phyloP scores from a whole-genome alignment of 2,888 invertebrate species.

The Acanthosepion lycidas region DNA sequence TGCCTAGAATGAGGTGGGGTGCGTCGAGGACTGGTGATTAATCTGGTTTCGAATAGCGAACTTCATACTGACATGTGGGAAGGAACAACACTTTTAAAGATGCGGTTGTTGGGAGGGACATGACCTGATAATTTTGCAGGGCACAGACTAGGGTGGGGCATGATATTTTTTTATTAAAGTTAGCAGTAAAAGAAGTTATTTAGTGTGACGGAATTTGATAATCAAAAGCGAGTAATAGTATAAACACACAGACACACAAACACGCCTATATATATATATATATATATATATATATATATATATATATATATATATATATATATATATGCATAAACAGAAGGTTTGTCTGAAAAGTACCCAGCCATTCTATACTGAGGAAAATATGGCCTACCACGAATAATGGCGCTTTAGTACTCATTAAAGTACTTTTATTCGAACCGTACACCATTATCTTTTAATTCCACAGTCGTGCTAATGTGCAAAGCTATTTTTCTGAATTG shows the following conservation, averaged over 20 bases:
- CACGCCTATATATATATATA: too few species aligned
- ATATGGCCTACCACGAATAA: too few species aligned
- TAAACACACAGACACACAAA: too few species aligned
- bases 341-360: too few species aligned
- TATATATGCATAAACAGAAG: background rate
- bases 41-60: background rate
- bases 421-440: too few species aligned
- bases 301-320: background rate
- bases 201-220: slow-evolving; percentile 1
- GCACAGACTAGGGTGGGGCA: background rate
- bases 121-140: background rate
- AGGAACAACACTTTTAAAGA: background rate
- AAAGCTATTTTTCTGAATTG: too few species aligned
- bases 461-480: too few species aligned
- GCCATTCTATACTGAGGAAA: too few species aligned
- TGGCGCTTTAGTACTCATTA: too few species aligned
- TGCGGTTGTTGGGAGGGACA: background rate
- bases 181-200: background rate
- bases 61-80: background rate
- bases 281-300: too few species aligned
- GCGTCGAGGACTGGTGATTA: background rate
- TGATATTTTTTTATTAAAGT: background rate
- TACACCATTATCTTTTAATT: too few species aligned
- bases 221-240: background rate
- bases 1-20: background rate